These are phyloP conservation scores for Pelochelys cantorii DNA, from an alignment of 2,797 vertebrate species.

Conservation along the genomic window DNA sequence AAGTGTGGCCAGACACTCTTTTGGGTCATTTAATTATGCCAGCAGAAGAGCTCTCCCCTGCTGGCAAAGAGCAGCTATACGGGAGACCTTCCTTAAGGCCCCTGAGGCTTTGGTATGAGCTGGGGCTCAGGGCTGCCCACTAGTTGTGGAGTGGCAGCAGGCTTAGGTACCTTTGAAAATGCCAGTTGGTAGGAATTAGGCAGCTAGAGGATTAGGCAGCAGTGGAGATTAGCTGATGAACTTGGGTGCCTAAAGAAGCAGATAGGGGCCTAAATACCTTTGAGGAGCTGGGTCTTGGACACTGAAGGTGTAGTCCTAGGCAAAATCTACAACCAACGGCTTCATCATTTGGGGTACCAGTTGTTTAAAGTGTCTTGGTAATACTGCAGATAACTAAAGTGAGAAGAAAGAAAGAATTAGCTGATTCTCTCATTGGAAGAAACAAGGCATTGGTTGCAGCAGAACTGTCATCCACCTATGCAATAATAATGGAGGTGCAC, in stretches of 20 bases:
- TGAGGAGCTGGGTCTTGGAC: not conserved
- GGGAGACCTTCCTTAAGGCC: not conserved
- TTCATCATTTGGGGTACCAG: slow-evolving; percentile 43
- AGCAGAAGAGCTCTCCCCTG: too few species aligned
- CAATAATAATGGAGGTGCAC: slow-evolving; percentile 62
- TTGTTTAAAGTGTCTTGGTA: slow-evolving; percentile 62
- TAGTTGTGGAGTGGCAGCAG: not conserved
- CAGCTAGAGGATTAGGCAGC: not conserved
- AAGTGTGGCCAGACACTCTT: too few species aligned
- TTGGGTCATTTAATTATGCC: too few species aligned
- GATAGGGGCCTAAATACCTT: not conserved
- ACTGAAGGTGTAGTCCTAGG: slow-evolving; percentile 31
- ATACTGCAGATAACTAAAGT: slow-evolving; percentile 22
- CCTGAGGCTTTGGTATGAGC: not conserved
- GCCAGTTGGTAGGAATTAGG: not conserved
- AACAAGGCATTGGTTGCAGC: slow-evolving; percentile 1
- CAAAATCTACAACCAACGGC: slow-evolving; percentile 56
- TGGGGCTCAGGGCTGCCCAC: not conserved
- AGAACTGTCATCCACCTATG: slow-evolving; percentile 67
- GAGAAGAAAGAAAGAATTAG: not conserved
- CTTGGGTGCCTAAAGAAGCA: not conserved
- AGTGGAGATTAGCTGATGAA: not conserved
- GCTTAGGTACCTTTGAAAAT: not conserved
- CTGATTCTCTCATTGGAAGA: slow-evolving; percentile 39
- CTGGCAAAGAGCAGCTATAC: too few species aligned